A percentile compares a stretch with the other conserved stretches of the same genome.
These are phyloP conservation scores for Ammodramus savannarum DNA, from an alignment of 2,113 vertebrate genomes.

Conservation along the genomic window DNA sequence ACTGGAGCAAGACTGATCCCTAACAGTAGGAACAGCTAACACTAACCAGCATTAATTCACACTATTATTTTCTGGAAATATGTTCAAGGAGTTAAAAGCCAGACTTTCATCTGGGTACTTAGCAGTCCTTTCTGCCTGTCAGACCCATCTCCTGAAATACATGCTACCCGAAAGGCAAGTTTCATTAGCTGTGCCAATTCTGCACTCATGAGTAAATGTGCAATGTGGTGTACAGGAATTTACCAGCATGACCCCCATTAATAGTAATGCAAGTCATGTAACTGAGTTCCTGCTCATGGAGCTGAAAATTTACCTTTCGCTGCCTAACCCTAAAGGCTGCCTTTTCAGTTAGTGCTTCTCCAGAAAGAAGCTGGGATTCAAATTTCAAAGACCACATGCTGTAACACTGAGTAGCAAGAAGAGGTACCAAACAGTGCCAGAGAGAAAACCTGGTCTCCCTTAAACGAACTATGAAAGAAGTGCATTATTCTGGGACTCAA, in stretches of 20 bases:
- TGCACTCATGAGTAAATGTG: constrained; percentile 55
- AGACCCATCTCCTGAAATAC: constrained; percentile 37
- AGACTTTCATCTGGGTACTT: constrained; percentile 42
- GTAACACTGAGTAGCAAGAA: not conserved
- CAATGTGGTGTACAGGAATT: constrained; percentile 57
- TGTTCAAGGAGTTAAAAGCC: constrained; percentile 43
- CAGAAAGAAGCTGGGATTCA: not conserved
- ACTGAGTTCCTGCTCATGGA: constrained; percentile 39
- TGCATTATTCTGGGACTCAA: not conserved
- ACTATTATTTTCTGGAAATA: constrained; percentile 16
- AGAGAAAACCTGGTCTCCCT: not conserved
- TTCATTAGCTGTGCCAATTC: constrained; percentile 61
- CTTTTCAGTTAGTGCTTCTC: not conserved
- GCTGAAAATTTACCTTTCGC: constrained; percentile 24
- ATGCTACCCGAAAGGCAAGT: constrained; percentile 27
- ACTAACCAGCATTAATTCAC: constrained; percentile 11
- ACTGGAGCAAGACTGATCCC: not conserved
- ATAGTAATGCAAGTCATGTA: constrained; percentile 32
- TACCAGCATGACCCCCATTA: constrained; percentile 63
- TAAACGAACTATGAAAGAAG: not conserved
- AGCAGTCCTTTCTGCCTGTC: constrained; percentile 42
- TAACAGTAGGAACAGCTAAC: constrained; percentile 7
- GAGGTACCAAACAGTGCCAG: not conserved
- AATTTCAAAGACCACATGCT: constrained; percentile 57
- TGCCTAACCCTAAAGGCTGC: constrained; percentile 13